Percentiles rank a stretch among this genome's conserved stretches.
Evolutionary conservation across 2,113 vertebrate species (phyloP).

Genomic region (Takifugu bimaculatus): DNA sequence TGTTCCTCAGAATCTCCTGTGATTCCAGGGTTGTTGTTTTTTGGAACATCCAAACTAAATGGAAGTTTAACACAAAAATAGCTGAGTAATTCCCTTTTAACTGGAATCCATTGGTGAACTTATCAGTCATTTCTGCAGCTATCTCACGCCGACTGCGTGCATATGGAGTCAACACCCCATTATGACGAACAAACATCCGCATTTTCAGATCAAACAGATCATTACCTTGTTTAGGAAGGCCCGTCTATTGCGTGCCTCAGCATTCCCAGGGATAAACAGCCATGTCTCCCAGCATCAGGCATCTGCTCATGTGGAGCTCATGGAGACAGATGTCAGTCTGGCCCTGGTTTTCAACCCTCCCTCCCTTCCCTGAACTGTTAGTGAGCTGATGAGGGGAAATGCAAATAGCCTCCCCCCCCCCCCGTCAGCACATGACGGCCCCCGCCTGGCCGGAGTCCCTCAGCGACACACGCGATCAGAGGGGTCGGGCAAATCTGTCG

Average conservation of each 20-base stretch:
- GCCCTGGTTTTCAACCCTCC: conserved; percentile 29
- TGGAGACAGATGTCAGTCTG: conserved; percentile 36
- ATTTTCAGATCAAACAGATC: conserved; percentile 10
- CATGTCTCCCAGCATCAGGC: conserved; percentile 12
- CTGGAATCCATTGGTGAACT: not conserved
- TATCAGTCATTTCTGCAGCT: conserved; percentile 8
- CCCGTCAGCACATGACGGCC: conserved; percentile 45
- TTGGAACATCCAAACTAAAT: conserved; percentile 1
- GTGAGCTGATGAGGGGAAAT: conserved; percentile 53
- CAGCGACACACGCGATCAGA: conserved; percentile 4
- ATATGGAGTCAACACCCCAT: conserved; percentile 21
- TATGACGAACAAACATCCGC: conserved; percentile 14
- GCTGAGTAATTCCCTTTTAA: not conserved
- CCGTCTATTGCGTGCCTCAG: conserved; percentile 16
- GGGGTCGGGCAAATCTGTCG: not conserved
- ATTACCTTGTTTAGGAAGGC: conserved; percentile 42
- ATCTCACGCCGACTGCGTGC: conserved; percentile 9
- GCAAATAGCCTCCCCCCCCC: conserved; percentile 47
- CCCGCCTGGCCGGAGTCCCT: conserved; percentile 50
- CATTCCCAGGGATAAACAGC: conserved; percentile 34
- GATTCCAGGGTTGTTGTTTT: not conserved
- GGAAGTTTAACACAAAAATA: not conserved
- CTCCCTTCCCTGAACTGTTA: conserved; percentile 39
- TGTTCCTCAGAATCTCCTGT: conserved; percentile 2
- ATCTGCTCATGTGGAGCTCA: conserved; percentile 37